These are phyloP conservation scores for Poeciliopsis gracilis DNA, from an alignment of 2,797 vertebrate genomes.

Conservation along the genomic window DNA sequence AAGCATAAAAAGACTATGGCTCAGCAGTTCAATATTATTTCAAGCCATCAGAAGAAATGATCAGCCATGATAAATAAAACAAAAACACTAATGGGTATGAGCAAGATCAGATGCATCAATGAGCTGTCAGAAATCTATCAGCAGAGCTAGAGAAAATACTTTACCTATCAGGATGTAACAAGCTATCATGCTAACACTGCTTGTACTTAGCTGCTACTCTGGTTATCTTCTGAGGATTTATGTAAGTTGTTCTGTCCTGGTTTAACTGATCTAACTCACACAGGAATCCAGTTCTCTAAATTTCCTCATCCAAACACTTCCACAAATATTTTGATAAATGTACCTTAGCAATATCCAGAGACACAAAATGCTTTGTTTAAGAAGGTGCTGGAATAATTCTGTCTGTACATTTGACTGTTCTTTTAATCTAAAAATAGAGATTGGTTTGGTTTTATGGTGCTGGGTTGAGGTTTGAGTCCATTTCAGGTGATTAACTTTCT, in stretches of 20 bases:
- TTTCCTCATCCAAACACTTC: background rate
- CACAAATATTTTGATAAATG: background rate
- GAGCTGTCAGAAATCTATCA: constrained; percentile 29
- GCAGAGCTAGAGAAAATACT: constrained; percentile 8
- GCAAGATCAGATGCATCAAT: constrained; percentile 36
- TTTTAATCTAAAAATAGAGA: background rate
- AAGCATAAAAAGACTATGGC: constrained; percentile 47
- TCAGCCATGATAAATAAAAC: constrained; percentile 67
- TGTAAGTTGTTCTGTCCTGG: too few relatives aligned
- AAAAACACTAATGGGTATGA: constrained; percentile 61
- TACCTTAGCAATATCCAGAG: background rate
- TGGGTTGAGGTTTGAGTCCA: background rate
- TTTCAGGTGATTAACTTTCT: background rate
- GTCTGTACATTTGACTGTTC: background rate
- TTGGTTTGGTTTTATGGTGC: background rate
- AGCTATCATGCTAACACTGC: background rate
- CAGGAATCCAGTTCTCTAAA: too few relatives aligned
- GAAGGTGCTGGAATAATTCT: background rate
- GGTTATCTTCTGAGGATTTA: background rate
- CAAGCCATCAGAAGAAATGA: constrained; percentile 59
- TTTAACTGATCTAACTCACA: too few relatives aligned
- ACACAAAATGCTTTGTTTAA: background rate
- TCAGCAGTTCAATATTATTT: constrained; percentile 73
- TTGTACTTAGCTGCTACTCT: background rate
- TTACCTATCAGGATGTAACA: background rate